Evolutionary conservation across 2,797 vertebrate species (phyloP).

Genomic region (Danio jaintianensis): DNA sequence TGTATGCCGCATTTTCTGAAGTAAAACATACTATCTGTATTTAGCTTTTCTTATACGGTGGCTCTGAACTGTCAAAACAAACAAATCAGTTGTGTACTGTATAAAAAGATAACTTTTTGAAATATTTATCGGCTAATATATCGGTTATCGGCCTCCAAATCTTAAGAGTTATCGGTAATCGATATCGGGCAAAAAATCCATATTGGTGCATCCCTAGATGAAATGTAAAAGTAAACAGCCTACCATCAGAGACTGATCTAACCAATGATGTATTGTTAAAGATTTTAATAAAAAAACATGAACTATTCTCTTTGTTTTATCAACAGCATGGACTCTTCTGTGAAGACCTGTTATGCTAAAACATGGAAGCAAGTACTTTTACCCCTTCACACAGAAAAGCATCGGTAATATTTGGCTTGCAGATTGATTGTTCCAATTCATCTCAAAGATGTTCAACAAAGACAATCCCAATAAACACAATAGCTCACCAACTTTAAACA

Average conservation of each 20-base stretch:
- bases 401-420: background rate
- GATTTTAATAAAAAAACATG: background rate
- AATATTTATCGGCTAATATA: no score
- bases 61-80: no score
- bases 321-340: background rate
- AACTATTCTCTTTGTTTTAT: background rate
- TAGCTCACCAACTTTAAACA: conserved; percentile 25
- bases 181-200: no score
- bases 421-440: background rate
- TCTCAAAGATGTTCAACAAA: conserved; percentile 15
- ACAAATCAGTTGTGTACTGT: no score
- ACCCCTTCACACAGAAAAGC: conserved; percentile 14
- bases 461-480: conserved; percentile 10
- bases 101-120: no score
- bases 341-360: background rate
- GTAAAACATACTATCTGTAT: no score
- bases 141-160: no score
- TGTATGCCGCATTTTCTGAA: no score
- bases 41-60: no score
- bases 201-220: no score
- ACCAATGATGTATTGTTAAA: background rate
- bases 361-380: conserved; percentile 2
- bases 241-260: background rate
- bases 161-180: no score
- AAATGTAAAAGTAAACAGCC: background rate